Percentiles rank a stretch among this genome's conserved stretches.
Evolutionary conservation across 2,797 vertebrate species (phyloP).

Genomic region (Glossophaga mutica): DNA sequence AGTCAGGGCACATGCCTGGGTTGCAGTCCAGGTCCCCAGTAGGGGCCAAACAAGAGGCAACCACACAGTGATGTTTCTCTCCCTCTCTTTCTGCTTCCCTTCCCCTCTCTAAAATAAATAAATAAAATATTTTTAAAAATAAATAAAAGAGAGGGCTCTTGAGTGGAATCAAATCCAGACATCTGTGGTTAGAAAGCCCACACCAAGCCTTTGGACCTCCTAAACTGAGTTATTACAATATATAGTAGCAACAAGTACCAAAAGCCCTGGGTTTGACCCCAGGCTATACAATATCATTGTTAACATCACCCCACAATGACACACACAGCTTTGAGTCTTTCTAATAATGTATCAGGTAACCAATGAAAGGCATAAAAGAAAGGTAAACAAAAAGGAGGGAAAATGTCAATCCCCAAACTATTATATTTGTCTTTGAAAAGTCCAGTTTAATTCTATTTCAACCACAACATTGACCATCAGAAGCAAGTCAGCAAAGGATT

Average conservation of each 20-base stretch:
- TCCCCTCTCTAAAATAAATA: no score
- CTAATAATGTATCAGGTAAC: constrained; percentile 23
- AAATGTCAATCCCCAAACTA: not conserved
- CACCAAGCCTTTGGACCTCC: not conserved
- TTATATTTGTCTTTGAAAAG: not conserved
- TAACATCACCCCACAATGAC: not conserved
- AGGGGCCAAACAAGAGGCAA: no score
- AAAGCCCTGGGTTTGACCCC: constrained; percentile 4
- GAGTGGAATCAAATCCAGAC: constrained; percentile 42
- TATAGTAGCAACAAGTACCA: constrained; percentile 8
- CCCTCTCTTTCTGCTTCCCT: no score
- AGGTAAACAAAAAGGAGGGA: not conserved
- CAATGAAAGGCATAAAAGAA: constrained; percentile 19
- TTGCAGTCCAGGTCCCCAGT: no score
- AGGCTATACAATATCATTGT: constrained; percentile 24
- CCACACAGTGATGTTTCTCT: no score
- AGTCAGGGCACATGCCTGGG: no score
- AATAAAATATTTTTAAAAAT: no score
- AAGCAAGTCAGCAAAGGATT: not conserved
- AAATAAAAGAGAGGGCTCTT: not conserved
- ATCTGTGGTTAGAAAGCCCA: not conserved
- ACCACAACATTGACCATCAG: not conserved
- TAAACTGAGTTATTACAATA: constrained; percentile 41
- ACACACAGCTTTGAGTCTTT: not conserved
- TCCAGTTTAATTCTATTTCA: constrained; percentile 14